A percentile compares a stretch with the other conserved stretches of the same genome.
phyloP scores from a whole-genome alignment of 2,797 vertebrate species.

The Anolis apletophallus region DNA sequence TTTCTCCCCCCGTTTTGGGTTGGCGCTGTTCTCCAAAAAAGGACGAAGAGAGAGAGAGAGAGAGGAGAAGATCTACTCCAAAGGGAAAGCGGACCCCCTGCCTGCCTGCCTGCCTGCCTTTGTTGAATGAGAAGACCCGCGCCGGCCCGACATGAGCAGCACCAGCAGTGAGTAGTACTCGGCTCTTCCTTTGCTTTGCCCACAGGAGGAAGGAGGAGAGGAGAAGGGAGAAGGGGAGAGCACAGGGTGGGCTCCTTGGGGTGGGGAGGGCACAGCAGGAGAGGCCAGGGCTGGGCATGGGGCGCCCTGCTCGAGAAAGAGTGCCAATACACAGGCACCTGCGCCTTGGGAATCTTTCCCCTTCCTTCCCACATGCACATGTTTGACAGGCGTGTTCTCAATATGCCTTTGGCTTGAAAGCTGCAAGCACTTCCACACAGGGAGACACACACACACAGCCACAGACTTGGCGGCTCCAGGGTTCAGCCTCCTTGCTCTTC shows the following conservation, averaged over 20 bases:
- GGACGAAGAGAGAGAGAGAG: slow-evolving; percentile 11
- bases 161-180: slow-evolving; percentile 78
- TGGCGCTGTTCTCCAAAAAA: too few species aligned
- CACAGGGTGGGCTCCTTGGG: slow-evolving; percentile 46
- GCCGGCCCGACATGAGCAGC: slow-evolving; percentile 79
- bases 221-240: slow-evolving; percentile 40
- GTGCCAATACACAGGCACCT: too few species aligned
- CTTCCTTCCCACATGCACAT: slow-evolving; percentile 26
- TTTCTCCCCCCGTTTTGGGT: too few species aligned
- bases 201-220: slow-evolving; percentile 3
- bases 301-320: background rate
- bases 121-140: slow-evolving; percentile 75
- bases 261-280: slow-evolving; percentile 52
- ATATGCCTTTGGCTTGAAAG: slow-evolving; percentile 53
- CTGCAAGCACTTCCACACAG: background rate
- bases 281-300: slow-evolving; percentile 34
- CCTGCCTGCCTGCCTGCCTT: slow-evolving; percentile 56
- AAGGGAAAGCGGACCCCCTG: slow-evolving; percentile 43
- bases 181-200: slow-evolving; percentile 59
- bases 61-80: slow-evolving; percentile 15
- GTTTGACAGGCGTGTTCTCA: slow-evolving; percentile 36
- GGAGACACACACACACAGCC: background rate
- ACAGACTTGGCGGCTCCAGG: slow-evolving; percentile 2
- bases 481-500: slow-evolving; percentile 36
- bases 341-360: too few species aligned